These are phyloP conservation scores for Passer domesticus DNA, from an alignment of 2,113 vertebrate genomes.

Conservation along the genomic window DNA sequence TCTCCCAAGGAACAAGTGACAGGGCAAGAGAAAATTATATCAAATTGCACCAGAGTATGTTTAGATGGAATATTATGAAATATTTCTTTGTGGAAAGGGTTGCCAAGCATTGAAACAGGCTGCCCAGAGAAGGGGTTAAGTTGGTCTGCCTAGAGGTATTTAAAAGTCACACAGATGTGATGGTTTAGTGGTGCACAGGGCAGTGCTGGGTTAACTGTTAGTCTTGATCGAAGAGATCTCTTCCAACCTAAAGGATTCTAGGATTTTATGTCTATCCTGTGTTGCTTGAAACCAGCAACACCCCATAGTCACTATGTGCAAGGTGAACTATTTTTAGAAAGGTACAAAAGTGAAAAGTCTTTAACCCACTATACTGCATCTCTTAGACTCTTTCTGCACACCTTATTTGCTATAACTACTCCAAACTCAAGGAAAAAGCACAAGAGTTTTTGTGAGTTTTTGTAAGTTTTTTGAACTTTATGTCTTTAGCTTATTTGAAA, in stretches of 20 bases:
- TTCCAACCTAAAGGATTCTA: neutral
- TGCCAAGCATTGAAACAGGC: neutral
- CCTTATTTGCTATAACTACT: neutral
- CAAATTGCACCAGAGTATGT: neutral
- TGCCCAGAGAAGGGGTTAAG: neutral
- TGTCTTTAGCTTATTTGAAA: neutral
- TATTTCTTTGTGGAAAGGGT: neutral
- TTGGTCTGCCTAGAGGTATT: neutral
- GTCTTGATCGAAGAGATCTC: neutral
- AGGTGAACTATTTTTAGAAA: neutral
- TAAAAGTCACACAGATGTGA: neutral
- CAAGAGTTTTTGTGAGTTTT: neutral
- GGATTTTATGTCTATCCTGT: neutral
- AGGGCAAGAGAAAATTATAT: neutral
- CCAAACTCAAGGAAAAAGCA: neutral
- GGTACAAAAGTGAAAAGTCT: neutral
- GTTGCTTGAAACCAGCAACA: fast-evolving
- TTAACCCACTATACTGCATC: neutral
- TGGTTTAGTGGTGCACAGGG: neutral
- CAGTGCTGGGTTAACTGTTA: neutral
- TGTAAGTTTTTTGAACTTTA: neutral
- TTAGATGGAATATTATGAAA: neutral
- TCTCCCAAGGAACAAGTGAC: neutral
- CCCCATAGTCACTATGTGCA: fast-evolving
- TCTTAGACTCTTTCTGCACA: neutral